phyloP scores from a whole-genome alignment of 2,888 invertebrate genomes.

The Tipula lateralis region DNA sequence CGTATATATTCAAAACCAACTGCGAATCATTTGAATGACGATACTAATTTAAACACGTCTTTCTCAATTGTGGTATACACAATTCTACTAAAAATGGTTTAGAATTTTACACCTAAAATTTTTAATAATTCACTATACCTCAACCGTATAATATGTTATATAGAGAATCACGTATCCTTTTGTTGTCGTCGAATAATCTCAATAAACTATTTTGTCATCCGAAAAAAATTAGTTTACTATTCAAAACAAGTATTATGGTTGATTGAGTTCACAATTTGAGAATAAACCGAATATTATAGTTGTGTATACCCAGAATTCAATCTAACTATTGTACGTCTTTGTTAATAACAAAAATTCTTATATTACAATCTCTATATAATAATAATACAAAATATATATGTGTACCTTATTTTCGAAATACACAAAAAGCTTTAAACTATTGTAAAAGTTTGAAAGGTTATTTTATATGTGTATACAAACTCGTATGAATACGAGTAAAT shows the following conservation, averaged over 20 bases:
- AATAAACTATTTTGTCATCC: neutral
- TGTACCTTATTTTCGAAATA: neutral
- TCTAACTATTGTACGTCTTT: neutral
- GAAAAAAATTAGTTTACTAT: neutral
- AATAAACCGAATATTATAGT: neutral
- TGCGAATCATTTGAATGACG: too few species aligned
- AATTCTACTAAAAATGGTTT: neutral
- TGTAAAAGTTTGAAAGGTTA: neutral
- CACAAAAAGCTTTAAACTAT: neutral
- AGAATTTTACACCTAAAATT: neutral
- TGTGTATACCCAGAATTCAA: neutral
- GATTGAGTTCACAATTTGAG: neutral
- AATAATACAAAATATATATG: neutral
- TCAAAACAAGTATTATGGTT: neutral
- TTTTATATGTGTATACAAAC: neutral
- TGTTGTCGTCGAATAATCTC: neutral
- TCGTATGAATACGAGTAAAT: neutral
- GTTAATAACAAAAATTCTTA: neutral
- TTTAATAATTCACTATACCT: neutral
- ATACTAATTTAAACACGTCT: too few species aligned
- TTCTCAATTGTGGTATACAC: neutral
- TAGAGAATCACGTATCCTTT: neutral
- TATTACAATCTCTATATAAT: neutral
- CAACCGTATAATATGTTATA: neutral
- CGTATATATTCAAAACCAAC: too few species aligned